Conservation (phyloP, 2,888 invertebrate species). For the Trisateles emortualis region DNA sequence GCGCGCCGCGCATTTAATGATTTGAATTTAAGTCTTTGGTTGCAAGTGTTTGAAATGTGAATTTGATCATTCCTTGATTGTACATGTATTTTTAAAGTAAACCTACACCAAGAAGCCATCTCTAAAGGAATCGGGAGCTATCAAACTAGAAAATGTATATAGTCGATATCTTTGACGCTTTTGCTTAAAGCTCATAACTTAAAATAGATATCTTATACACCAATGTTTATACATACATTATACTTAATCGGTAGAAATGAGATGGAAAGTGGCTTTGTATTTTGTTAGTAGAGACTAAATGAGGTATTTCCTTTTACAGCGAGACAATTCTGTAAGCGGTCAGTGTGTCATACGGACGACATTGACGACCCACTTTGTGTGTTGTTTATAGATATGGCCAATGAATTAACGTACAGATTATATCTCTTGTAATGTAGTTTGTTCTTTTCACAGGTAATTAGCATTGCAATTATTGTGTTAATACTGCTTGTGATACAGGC, state of each 20-base stretch:
- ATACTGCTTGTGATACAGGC: too few species aligned
- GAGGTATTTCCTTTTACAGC: constrained; percentile 37
- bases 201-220: neutral
- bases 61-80: too few species aligned
- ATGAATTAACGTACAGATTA: neutral
- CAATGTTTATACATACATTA: neutral
- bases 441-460: neutral
- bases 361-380: constrained; percentile 19
- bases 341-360: constrained; percentile 46
- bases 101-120: too few species aligned
- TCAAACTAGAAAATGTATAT: too few species aligned
- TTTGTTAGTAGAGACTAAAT: constrained; percentile 19
- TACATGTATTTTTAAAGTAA: too few species aligned
- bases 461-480: too few species aligned
- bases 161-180: neutral
- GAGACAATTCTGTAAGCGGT: constrained; percentile 35
- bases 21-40: too few species aligned
- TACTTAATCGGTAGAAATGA: constrained; percentile 17
- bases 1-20: too few species aligned
- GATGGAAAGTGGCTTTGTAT: constrained; percentile 39
- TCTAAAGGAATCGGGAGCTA: too few species aligned
- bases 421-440: neutral
- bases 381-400: neutral
- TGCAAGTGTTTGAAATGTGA: too few species aligned
- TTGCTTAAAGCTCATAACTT: neutral